These are phyloP conservation scores for Apis florea DNA, from an alignment of 1,140 invertebrate genomes.

Conservation along the genomic window DNA sequence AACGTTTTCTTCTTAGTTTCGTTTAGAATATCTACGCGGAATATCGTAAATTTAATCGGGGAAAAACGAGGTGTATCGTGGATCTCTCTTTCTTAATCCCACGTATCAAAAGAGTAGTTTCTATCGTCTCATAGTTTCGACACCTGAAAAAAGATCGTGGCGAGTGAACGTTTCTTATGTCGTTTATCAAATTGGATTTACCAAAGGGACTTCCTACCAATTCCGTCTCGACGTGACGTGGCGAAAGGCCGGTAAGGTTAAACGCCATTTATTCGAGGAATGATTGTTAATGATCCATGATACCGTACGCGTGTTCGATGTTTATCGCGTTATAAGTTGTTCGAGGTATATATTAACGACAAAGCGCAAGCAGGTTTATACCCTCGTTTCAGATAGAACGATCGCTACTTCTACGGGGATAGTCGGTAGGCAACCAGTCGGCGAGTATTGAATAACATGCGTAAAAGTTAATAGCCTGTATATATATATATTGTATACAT, in stretches of 20 bases:
- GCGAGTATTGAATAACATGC: not conserved
- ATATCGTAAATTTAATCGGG: constrained; percentile 11
- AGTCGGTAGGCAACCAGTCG: not conserved
- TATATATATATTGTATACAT: not conserved
- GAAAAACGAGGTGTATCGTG: not conserved
- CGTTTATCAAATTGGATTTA: constrained; percentile 28
- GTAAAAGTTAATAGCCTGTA: constrained; percentile 22
- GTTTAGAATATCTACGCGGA: not conserved
- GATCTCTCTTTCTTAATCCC: not conserved
- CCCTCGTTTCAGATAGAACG: constrained; percentile 42
- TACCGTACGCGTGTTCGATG: not conserved
- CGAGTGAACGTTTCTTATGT: no score
- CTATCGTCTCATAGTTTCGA: constrained; percentile 1
- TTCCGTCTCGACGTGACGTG: not conserved
- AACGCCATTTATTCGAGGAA: not conserved
- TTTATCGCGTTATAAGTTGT: constrained; percentile 27
- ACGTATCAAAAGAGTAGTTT: not conserved
- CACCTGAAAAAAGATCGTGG: no score
- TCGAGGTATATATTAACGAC: constrained; percentile 15
- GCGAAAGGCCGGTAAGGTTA: not conserved
- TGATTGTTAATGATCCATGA: constrained; percentile 18
- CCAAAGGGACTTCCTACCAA: not conserved
- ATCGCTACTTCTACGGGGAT: constrained; percentile 20
- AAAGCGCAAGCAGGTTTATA: constrained; percentile 7
- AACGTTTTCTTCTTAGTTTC: not conserved